These are phyloP conservation scores for Melinopterus prodromus DNA, from an alignment of 2,888 invertebrate species.

Conservation along the genomic window DNA sequence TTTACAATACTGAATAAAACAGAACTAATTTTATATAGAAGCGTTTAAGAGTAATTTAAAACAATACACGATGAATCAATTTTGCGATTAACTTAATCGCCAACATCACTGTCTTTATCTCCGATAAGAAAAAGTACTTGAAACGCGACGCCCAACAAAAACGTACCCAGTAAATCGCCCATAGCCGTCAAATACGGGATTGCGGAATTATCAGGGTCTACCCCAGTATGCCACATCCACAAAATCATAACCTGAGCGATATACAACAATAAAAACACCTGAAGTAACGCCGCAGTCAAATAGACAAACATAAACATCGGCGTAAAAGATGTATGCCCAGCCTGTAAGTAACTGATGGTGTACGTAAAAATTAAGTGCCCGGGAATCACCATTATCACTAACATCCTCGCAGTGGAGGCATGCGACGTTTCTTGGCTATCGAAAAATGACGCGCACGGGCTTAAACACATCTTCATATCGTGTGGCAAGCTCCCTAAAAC, in stretches of 20 bases:
- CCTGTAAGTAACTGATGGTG: slow-evolving; percentile 84
- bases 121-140: slow-evolving; percentile 77
- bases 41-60: no score
- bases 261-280: slow-evolving; percentile 75
- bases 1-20: neutral
- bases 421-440: slow-evolving; percentile 58
- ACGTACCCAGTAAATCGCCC: slow-evolving; percentile 88
- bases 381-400: slow-evolving; percentile 81
- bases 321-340: slow-evolving; percentile 85
- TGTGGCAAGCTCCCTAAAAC: slow-evolving; percentile 63
- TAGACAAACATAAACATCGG: slow-evolving; percentile 80
- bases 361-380: slow-evolving; percentile 91
- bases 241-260: slow-evolving; percentile 84
- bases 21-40: no score
- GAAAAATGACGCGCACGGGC: slow-evolving; percentile 66
- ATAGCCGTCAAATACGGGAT: slow-evolving; percentile 90
- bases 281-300: slow-evolving; percentile 56
- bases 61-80: neutral
- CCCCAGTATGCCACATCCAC: slow-evolving; percentile 82
- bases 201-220: slow-evolving; percentile 90
- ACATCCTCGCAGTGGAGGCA: slow-evolving; percentile 59
- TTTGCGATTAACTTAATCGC: slow-evolving; percentile 63
- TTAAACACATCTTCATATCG: slow-evolving; percentile 62
- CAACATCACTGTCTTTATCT: slow-evolving; percentile 77
- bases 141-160: slow-evolving; percentile 77